A percentile compares a stretch with the other conserved stretches of the same genome.
phyloP scores from a whole-genome alignment of 2,797 vertebrate genomes.

The Lacerta agilis region DNA sequence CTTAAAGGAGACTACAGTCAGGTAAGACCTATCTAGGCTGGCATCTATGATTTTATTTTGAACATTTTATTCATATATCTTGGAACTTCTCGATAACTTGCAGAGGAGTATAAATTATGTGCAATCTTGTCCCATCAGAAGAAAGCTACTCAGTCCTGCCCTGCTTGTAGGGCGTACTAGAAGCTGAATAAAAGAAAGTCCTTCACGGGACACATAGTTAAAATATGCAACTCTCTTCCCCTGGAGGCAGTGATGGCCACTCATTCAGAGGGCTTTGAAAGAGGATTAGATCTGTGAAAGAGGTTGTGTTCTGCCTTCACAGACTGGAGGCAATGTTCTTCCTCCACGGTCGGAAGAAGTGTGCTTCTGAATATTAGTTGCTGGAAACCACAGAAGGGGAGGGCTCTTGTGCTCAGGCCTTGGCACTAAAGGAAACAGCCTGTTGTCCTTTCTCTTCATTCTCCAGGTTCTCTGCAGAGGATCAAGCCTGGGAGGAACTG shows the following conservation, averaged over 20 bases:
- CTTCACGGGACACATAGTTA: too few species aligned
- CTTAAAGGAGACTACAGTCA: constrained; percentile 71
- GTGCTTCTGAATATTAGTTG: not conserved
- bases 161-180: too few species aligned
- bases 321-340: too few species aligned
- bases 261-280: too few species aligned
- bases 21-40: constrained; percentile 55
- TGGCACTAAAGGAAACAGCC: not conserved
- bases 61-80: not conserved
- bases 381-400: too few species aligned
- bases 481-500: constrained; percentile 70
- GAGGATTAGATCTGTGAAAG: too few species aligned
- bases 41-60: not conserved
- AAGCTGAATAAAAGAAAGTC: not conserved
- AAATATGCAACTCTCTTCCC: too few species aligned
- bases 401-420: not conserved
- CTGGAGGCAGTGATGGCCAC: too few species aligned
- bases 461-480: constrained; percentile 67
- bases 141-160: not conserved
- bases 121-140: not conserved
- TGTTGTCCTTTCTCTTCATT: not conserved
- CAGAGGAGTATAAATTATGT: not conserved
- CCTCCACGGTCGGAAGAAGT: not conserved
- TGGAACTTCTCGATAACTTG: not conserved
- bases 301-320: too few species aligned